phyloP scores from a whole-genome alignment of 2,888 invertebrate genomes.

The Eugnorisma glareosa region DNA sequence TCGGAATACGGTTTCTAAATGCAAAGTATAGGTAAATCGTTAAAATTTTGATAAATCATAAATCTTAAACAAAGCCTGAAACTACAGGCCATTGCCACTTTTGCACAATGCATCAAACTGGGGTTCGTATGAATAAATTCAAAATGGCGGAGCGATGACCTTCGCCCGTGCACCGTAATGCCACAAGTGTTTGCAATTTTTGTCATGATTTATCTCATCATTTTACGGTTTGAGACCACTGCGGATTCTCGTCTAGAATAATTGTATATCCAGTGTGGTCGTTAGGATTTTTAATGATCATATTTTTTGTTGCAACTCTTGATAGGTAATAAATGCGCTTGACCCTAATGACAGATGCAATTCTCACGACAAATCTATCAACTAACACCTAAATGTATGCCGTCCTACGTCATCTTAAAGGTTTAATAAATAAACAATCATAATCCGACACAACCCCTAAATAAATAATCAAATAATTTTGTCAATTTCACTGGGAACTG shows the following conservation, averaged over 20 bases:
- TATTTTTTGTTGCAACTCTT: conserved; percentile 38
- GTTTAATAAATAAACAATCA: conserved; percentile 29
- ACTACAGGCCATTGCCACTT: conserved; percentile 36
- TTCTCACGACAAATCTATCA: conserved; percentile 20
- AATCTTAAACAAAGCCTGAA: conserved; percentile 27
- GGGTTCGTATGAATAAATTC: conserved; percentile 59
- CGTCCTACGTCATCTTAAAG: conserved; percentile 7
- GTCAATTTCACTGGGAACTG: conserved; percentile 51
- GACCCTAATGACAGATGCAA: conserved; percentile 51
- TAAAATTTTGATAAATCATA: background rate
- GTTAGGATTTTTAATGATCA: conserved; percentile 52
- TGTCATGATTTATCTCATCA: conserved; percentile 63
- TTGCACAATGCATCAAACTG: conserved; percentile 53
- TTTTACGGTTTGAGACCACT: conserved; percentile 59
- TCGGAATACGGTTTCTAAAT: background rate
- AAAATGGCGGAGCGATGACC: conserved; percentile 67
- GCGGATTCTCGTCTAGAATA: conserved; percentile 47
- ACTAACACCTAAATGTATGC: conserved; percentile 1
- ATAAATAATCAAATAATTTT: conserved; percentile 57
- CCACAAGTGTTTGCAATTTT: conserved; percentile 64
- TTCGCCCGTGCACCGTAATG: conserved; percentile 63
- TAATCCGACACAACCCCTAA: conserved; percentile 44
- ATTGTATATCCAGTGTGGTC: conserved; percentile 41
- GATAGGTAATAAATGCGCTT: conserved; percentile 32
- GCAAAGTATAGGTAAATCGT: background rate